Base-by-base conservation (phyloP, 2,888 invertebrate species). In the Willowsia nigromaculata region DNA sequence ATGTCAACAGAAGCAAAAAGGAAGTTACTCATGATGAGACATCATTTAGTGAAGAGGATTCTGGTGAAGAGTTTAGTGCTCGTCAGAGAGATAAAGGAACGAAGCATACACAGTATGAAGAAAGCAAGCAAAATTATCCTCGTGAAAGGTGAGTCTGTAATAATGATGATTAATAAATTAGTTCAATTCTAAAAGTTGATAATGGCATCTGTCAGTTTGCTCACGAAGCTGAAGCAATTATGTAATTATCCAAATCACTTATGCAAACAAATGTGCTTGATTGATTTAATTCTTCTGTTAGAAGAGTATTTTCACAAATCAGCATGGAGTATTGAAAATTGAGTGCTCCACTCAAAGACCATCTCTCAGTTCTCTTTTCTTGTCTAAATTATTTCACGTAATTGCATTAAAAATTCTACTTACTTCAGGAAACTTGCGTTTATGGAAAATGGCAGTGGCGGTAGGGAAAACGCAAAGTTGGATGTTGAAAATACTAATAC, bases 61-160 rank as follows among this genome's bases (percentile, higher is more conserved):
- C 37, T 22, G 59, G 25, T 5, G 88, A 83, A 43, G 88, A 83
- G 7, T 22, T 43, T 47, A 78, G 37, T 33, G 71, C 18, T 9
- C 9, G 50, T 11, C 15, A 40, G 25, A 18, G 76, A 43, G 76
- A 22, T 9, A 76, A 50, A 30, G n/a, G 76, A 27, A 30, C n/a
- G 27, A 76, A 50, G 30, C 50, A 74, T 25, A 0, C 9, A 22
- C n/a, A 40, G 7, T 50, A 27, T n/a, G 37, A 6, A 22, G 50
- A 40, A 65, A 85, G 37, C 9, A 53, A 37, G 43, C 76, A 78
- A 47, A 68, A 80, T 65, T 30, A 18, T 30, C 15, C 30, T 5
- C n/a, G n/a, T 1, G 76, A 85, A 85, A 85, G 85, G 76, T 78
- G 22, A 71, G 71, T 68, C 0, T 53, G 22, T 74, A 56, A 18